phyloP scores from a whole-genome alignment of 2,888 invertebrate genomes.

The Sarcophaga variegata region DNA sequence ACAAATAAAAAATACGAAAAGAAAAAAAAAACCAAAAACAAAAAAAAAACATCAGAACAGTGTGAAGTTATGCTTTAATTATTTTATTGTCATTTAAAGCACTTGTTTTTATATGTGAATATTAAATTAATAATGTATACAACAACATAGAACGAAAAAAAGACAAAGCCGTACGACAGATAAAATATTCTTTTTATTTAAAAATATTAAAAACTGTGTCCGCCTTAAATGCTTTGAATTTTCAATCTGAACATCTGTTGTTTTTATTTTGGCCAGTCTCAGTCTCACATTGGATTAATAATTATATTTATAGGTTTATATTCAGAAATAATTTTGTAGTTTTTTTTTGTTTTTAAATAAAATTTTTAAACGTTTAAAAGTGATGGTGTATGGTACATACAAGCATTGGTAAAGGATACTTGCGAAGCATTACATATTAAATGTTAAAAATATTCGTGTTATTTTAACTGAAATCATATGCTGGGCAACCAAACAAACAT shows the following conservation, averaged over 20 bases:
- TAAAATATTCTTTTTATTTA: constrained; percentile 72
- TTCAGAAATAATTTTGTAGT: too few species aligned
- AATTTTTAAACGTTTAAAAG: too few species aligned
- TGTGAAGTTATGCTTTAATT: constrained; percentile 71
- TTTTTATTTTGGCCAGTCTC: constrained; percentile 39
- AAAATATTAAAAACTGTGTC: constrained; percentile 49
- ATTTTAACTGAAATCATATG: too few species aligned
- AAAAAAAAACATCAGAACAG: constrained; percentile 39
- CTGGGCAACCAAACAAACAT: too few species aligned
- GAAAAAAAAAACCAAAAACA: constrained; percentile 46
- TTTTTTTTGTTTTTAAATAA: too few species aligned
- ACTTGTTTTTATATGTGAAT: constrained; percentile 73
- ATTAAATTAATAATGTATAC: constrained; percentile 61
- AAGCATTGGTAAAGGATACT: too few species aligned
- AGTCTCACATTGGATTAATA: constrained; percentile 55
- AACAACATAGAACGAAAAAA: constrained; percentile 2
- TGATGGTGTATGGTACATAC: too few species aligned
- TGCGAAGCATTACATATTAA: too few species aligned
- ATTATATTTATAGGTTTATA: constrained; percentile 63
- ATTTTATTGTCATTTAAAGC: constrained; percentile 70
- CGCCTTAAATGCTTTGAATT: constrained; percentile 18
- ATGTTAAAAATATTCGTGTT: too few species aligned
- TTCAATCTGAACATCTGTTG: constrained; percentile 64
- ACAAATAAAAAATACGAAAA: constrained; percentile 25
- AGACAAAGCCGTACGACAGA: neutral